These are phyloP conservation scores for Pempheris klunzingeri DNA, from an alignment of 2,797 vertebrate species.

Conservation along the genomic window DNA sequence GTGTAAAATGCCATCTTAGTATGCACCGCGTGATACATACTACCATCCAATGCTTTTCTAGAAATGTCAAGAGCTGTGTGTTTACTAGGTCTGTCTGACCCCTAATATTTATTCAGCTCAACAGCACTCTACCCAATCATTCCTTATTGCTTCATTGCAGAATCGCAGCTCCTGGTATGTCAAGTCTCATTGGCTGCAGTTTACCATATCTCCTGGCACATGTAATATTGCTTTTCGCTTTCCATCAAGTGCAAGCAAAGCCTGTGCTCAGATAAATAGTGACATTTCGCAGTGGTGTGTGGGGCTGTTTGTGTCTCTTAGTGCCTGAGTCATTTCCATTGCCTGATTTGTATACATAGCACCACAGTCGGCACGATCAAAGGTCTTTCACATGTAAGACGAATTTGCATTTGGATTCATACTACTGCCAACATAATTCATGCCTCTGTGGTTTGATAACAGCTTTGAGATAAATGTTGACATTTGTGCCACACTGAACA, in stretches of 20 bases:
- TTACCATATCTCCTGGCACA: conserved; percentile 76
- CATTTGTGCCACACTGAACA: conserved; percentile 54
- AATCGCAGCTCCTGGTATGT: conserved; percentile 69
- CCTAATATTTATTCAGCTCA: conserved; percentile 81
- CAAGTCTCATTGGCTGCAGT: conserved; percentile 77
- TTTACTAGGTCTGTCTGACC: conserved; percentile 72
- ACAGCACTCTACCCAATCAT: conserved; percentile 73
- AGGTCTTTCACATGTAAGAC: conserved; percentile 68
- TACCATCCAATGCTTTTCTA: conserved; percentile 70
- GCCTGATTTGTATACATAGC: conserved; percentile 74
- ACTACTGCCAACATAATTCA: conserved; percentile 61
- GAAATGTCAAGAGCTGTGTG: conserved; percentile 80
- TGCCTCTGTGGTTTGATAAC: conserved; percentile 47
- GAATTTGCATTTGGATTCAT: conserved; percentile 74
- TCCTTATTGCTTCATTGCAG: conserved; percentile 76
- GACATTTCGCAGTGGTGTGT: conserved; percentile 74
- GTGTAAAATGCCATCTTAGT: conserved; percentile 50
- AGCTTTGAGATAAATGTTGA: conserved; percentile 64
- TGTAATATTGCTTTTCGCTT: conserved; percentile 85
- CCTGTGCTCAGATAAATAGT: conserved; percentile 73
- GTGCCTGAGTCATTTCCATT: conserved; percentile 58
- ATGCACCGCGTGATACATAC: conserved; percentile 58
- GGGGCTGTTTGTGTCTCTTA: conserved; percentile 68
- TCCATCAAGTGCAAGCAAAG: conserved; percentile 75
- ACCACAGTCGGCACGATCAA: conserved; percentile 64